Evolutionary conservation across 2,888 invertebrate genomes (phyloP), one percentile per base, ranked within the genome.

Genomic region (Andrena chrysosceles): DNA sequence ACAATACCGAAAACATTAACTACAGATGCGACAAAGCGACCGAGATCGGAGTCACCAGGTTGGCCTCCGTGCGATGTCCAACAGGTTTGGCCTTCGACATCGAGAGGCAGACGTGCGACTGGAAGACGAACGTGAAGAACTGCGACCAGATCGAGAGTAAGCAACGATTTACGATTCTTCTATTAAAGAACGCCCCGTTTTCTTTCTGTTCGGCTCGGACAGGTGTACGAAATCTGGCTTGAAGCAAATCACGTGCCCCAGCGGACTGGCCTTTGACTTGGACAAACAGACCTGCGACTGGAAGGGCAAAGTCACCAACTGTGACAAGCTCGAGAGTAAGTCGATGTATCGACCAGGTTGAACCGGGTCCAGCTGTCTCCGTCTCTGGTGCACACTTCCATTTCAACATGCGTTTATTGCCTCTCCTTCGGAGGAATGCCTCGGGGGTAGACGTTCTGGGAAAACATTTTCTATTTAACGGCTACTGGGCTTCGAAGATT

Each of bases 271-370:
- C 96, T 98, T 98, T 96, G 98, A 98, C 96, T 97, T 98, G 96
- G 97, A 98, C 96, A 98, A 98, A 96, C 98, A 98, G 96, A 98
- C 98, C 95, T 98, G 98, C 96, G 98, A 98, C 96, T 98, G 98
- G 98, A 98, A 98, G 96, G 98, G 98, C 96, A 98, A 98, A 97
- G 98, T 98, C 96, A 96, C 96, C 96, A 98, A 97, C 97, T 98
- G 98, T 97, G 97, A 98, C 96, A 97, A 97, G 96, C 96, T 98
- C 95, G 98, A 98, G 97, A 98, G 98, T 98, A 98, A 98, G 98
- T 97, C 89, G 95, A 83, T 64, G 87, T 77, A 70, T 82, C 85
- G 85, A 74, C 73, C 94, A 94, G 94, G 93, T 91, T 88, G 91
- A 89, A 90, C 72, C 74, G 83, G 67, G 69, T n/a, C 13, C 35